Evolutionary conservation across 2,797 vertebrate genomes (phyloP).

Genomic region (Sciurus vulgaris): DNA sequence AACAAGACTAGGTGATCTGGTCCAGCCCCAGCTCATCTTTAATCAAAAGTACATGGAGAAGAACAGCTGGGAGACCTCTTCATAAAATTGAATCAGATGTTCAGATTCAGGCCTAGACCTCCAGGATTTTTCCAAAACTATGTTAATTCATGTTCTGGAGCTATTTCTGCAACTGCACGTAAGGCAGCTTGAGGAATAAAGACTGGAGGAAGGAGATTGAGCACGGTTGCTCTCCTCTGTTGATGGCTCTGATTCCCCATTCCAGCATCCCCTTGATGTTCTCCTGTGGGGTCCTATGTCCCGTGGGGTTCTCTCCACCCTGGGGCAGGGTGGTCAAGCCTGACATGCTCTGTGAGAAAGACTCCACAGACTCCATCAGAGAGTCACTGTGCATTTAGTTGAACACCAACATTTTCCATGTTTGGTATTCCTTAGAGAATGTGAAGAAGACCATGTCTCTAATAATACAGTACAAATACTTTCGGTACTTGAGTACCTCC

Average conservation of each 20-base stretch:
- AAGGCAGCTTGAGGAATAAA: background rate
- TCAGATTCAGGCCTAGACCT: background rate
- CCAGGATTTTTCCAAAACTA: constrained; percentile 19
- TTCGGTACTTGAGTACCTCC: background rate
- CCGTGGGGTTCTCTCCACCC: background rate
- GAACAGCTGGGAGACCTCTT: background rate
- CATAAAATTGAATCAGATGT: constrained; percentile 3
- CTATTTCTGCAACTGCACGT: background rate
- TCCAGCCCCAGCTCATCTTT: background rate
- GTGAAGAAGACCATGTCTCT: background rate
- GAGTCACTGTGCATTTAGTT: background rate
- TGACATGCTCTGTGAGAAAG: background rate
- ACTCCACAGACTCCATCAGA: background rate
- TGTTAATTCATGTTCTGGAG: background rate
- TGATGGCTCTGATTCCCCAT: background rate
- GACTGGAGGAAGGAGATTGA: background rate
- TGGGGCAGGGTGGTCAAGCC: background rate
- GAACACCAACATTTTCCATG: background rate
- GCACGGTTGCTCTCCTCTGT: background rate
- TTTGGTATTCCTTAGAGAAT: background rate
- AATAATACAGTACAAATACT: background rate
- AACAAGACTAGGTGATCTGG: background rate
- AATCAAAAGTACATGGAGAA: constrained; percentile 17
- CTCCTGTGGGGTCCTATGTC: background rate
- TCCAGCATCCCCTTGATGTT: background rate